Base-by-base conservation (phyloP, 2,113 vertebrate species). In the Heteronetta atricapilla region DNA sequence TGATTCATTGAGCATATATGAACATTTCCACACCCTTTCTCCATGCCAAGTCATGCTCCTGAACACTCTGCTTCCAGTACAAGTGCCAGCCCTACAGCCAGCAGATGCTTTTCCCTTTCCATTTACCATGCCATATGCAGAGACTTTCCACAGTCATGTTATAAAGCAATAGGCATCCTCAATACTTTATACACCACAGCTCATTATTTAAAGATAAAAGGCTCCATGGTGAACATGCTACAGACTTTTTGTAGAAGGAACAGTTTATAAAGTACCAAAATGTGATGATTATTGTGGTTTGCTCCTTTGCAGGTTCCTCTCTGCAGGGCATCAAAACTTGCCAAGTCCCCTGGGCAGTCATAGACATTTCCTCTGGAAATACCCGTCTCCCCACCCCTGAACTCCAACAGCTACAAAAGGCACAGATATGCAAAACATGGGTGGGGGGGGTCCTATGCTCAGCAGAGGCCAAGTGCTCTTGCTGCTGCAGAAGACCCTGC, bases 401-500 rank as follows among this genome's bases (percentile, higher is more conserved):
- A 40, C 33, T 58, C 21, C 34, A 56, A 22, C 73, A 73, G 38
- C 14, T 5, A 15, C 55, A 42, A 33, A 76, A 22, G 1, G 5
- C 18, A 8, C 55, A 26, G 14, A 72, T 59, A 23, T 5, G 19
- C 55, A 42, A 33, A 76, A 22, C 20, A 21, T 21, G 19, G 1
- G 5, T 14, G 6, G 19, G 1, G 5, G 11, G 6, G 2, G 11
- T 34, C 29, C 63, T 1, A 0, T 36, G 21, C 13, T 14, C 36
- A 29, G 23, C 36, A 15, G 36, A 14, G 9, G 18, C 31, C 5
- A 12, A 31, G 20, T 20, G 46, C 8, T 19, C 19, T 68, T 36
- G 44, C 44, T 10, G 38, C 64, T 50, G 48, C 48, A 22, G 48
- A 10, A 50, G 48, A 50, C 48, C 56, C 21, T 26, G 33, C 31